Base-by-base conservation (phyloP, 2,888 invertebrate species). In the Heteropelma amictum region DNA sequence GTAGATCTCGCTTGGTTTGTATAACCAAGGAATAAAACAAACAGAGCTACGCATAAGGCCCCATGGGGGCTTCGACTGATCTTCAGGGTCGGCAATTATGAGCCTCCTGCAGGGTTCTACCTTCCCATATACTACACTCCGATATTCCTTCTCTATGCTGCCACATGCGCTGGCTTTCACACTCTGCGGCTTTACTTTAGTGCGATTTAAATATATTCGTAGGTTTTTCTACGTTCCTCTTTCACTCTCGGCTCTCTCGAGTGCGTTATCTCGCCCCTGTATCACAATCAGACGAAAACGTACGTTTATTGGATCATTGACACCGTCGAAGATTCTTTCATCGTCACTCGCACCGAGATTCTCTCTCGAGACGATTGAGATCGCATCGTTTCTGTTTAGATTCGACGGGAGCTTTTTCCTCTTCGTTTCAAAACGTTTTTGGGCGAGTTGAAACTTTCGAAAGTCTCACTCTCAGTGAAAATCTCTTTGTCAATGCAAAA, bases 11-110 rank as follows among this genome's bases (percentile, higher is more conserved):
- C 85, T 68, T 38, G 71, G 88, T 88, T 88, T 87, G 87, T 88
- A 87, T 88, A 88, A 88, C 87, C 86, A 84, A 85, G 88, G 88
- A 88, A 88, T 88, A 89, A 88, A 89, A 89, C 88, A 89, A 88
- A 89, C 88, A 88, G 85, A 85, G 85, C 79, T 76, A 81, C 61
- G n/a, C n/a, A 83, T 82, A 53, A 58, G 84, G 86, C 88, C 86
- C 88, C 88, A 87, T 87, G 88, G 86, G 79, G 87, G 87, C 83
- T 74, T 75, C 84, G 84, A 81, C 82, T 85, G 87, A 87, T 88
- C 86, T 87, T 87, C 87, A 88, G 87, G 87, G 86, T 87, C 88
- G 85, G 89, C 89, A 89, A 89, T 89, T 88, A 88, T 88, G 88
- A 87, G 85, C 86, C 88, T 86, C 88, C 88, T 84, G 86, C 85